These are phyloP conservation scores for Axea sp. DNA, from an alignment of 2,888 invertebrate genomes.

Conservation along the genomic window DNA sequence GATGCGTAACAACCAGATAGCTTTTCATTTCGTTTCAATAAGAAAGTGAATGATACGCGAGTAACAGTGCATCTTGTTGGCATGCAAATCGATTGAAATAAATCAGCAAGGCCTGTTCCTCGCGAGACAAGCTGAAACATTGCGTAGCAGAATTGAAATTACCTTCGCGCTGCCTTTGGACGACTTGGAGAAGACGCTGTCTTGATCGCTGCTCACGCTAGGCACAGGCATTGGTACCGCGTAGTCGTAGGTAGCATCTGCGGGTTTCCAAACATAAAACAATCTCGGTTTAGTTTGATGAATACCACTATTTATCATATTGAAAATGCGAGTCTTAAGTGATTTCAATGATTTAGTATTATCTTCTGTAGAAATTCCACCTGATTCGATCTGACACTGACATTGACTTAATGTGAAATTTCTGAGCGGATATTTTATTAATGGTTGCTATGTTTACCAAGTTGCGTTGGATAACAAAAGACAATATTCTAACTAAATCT, in stretches of 20 bases:
- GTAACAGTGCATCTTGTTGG: constrained; percentile 42
- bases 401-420: constrained; percentile 6
- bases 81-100: constrained; percentile 59
- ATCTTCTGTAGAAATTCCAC: constrained; percentile 13
- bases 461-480: background rate
- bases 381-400: constrained; percentile 19
- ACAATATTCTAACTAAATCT: too few species aligned
- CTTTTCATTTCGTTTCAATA: constrained; percentile 17
- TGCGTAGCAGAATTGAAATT: constrained; percentile 61
- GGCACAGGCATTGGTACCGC: constrained; percentile 78
- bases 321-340: constrained; percentile 27
- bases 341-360: constrained; percentile 46
- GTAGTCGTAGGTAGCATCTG: constrained; percentile 79
- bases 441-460: background rate
- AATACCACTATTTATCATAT: constrained; percentile 46
- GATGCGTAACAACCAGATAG: too few species aligned
- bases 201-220: constrained; percentile 78
- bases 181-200: constrained; percentile 78
- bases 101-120: too few species aligned
- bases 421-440: background rate
- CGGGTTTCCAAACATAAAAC: constrained; percentile 49
- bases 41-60: constrained; percentile 30
- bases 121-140: constrained; percentile 55
- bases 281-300: constrained; percentile 44
- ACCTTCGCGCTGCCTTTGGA: constrained; percentile 79